A percentile compares a stretch with the other conserved stretches of the same genome.
Evolutionary conservation across 2,888 invertebrate species (phyloP).

Genomic region (Apamea monoglypha): DNA sequence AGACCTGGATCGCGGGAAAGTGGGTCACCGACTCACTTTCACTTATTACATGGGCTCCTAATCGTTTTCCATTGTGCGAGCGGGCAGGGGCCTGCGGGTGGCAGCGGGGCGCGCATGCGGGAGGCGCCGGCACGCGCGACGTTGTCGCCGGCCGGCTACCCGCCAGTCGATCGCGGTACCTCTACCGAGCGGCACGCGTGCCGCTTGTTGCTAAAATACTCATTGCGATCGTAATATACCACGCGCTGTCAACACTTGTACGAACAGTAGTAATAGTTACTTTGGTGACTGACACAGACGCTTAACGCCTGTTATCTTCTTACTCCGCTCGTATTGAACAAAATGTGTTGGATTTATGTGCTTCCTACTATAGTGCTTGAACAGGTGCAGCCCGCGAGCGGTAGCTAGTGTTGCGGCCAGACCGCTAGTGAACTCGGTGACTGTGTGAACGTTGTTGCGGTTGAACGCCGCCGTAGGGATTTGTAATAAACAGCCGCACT

Average conservation of each 20-base stretch:
- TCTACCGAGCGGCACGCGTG: slow-evolving; percentile 83
- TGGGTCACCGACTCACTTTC: slow-evolving; percentile 97
- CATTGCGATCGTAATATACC: slow-evolving; percentile 85
- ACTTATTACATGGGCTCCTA: slow-evolving; percentile 95
- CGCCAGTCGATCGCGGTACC: slow-evolving; percentile 89
- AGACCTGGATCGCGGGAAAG: slow-evolving; percentile 98
- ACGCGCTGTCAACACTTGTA: slow-evolving; percentile 81
- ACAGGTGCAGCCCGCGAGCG: slow-evolving; percentile 89
- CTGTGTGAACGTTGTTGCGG: slow-evolving; percentile 90
- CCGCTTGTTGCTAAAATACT: slow-evolving; percentile 75
- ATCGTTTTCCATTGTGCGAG: slow-evolving; percentile 93
- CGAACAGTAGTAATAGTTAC: slow-evolving; percentile 72
- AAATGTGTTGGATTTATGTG: slow-evolving; percentile 89
- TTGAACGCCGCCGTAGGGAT: slow-evolving; percentile 88
- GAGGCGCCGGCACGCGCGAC: slow-evolving; percentile 89
- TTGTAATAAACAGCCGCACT: slow-evolving; percentile 84
- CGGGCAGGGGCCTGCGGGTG: slow-evolving; percentile 89
- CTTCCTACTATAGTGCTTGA: slow-evolving; percentile 86
- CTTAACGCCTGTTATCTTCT: slow-evolving; percentile 72
- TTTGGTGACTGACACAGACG: slow-evolving; percentile 75
- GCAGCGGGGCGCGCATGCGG: slow-evolving; percentile 89
- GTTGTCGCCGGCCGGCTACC: slow-evolving; percentile 88
- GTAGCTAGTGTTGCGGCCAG: slow-evolving; percentile 89
- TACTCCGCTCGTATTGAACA: slow-evolving; percentile 76
- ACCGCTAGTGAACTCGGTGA: slow-evolving; percentile 90